Evolutionary conservation across 2,888 invertebrate species (phyloP).

Genomic region (Antitype chi): DNA sequence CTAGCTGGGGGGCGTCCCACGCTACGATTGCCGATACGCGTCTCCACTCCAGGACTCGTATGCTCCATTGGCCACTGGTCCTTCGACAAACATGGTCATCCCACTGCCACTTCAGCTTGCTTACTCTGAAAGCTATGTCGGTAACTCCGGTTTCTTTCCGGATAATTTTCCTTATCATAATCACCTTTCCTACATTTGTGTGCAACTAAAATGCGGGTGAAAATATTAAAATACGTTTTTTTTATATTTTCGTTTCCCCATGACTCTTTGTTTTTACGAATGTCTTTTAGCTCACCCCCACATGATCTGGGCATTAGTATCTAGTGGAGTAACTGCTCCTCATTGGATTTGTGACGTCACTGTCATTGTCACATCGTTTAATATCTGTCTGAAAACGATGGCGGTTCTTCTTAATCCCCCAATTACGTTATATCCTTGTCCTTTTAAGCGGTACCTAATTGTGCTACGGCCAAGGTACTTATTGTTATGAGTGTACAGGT

Average conservation of each 20-base stretch:
- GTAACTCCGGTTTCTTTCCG: too few species aligned
- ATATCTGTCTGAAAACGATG: not conserved
- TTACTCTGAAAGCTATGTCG: too few species aligned
- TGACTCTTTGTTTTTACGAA: not conserved
- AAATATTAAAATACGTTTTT: not conserved
- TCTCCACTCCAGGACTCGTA: too few species aligned
- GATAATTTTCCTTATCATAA: not conserved
- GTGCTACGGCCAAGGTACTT: not conserved
- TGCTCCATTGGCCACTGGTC: too few species aligned
- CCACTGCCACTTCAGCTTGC: too few species aligned
- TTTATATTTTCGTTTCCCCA: not conserved
- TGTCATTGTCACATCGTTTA: constrained; percentile 8
- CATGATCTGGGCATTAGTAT: not conserved
- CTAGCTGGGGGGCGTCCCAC: too few species aligned
- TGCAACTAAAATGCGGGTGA: not conserved
- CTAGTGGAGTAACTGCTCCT: not conserved
- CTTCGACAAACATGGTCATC: too few species aligned
- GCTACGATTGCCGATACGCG: too few species aligned
- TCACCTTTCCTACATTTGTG: not conserved
- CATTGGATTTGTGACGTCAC: not conserved
- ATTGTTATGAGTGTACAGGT: constrained; percentile 7
- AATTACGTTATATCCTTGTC: constrained; percentile 7
- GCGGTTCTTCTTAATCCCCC: constrained; percentile 2
- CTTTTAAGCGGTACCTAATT: not conserved
- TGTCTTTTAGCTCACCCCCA: not conserved